Evolutionary conservation across 2,113 vertebrate genomes (phyloP).

Genomic region (Eolophus roseicapilla): DNA sequence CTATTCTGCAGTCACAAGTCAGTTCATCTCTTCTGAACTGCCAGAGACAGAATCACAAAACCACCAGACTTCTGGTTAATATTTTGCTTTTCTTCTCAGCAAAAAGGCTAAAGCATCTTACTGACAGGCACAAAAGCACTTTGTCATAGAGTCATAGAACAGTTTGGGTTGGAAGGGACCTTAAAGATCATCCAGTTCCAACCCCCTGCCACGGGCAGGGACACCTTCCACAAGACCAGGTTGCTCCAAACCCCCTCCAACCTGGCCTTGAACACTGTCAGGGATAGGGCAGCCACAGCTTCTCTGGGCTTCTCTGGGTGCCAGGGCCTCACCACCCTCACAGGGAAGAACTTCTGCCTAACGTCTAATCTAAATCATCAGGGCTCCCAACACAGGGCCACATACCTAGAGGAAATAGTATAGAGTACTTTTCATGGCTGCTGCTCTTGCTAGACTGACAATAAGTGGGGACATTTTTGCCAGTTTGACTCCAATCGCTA

Average conservation of each 20-base stretch:
- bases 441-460: background rate
- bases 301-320: background rate
- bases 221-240: background rate
- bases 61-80: background rate
- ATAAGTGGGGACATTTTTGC: background rate
- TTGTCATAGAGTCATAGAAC: background rate
- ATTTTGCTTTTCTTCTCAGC: background rate
- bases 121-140: background rate
- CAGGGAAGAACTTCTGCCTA: background rate
- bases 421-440: background rate
- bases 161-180: background rate
- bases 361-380: background rate
- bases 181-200: background rate
- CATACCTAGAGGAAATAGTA: background rate
- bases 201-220: background rate
- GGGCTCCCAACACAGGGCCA: background rate
- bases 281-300: background rate
- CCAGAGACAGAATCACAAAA: background rate
- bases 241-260: background rate
- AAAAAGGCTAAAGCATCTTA: background rate
- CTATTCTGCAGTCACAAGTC: background rate
- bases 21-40: background rate
- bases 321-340: background rate
- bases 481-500: background rate
- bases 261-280: background rate